These are phyloP conservation scores for Orthochromis malagaraziensis DNA, from an alignment of 2,113 vertebrate species.

Conservation along the genomic window DNA sequence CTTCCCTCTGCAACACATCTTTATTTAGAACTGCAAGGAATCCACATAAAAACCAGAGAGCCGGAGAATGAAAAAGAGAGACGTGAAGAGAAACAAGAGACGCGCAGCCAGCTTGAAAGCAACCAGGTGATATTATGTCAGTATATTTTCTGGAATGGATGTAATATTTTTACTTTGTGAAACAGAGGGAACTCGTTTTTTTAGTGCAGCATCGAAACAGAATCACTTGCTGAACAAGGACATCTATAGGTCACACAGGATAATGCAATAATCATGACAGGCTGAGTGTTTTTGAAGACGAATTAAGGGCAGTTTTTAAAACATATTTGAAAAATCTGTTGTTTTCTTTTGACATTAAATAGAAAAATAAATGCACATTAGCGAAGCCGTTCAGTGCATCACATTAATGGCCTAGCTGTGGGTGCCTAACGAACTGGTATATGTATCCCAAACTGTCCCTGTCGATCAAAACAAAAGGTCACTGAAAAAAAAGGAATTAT, in stretches of 20 bases:
- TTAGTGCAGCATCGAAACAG: neutral
- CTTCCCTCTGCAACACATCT: neutral
- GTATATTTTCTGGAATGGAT: neutral
- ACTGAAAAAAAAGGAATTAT: neutral
- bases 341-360: neutral
- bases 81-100: neutral
- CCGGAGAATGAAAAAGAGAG: neutral
- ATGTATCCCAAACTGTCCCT: neutral
- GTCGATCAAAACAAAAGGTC: neutral
- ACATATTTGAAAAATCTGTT: neutral
- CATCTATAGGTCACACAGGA: constrained; percentile 57
- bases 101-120: neutral
- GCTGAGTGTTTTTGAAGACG: neutral
- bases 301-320: neutral
- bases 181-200: neutral
- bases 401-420: neutral
- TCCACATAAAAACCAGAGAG: neutral
- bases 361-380: neutral
- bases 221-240: constrained; percentile 67
- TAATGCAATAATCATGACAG: constrained; percentile 20
- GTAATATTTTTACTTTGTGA: neutral
- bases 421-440: neutral
- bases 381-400: neutral
- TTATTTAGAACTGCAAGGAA: neutral
- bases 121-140: neutral